Evolutionary conservation across 2,888 invertebrate genomes (phyloP).

Genomic region (Campoletis raptor): DNA sequence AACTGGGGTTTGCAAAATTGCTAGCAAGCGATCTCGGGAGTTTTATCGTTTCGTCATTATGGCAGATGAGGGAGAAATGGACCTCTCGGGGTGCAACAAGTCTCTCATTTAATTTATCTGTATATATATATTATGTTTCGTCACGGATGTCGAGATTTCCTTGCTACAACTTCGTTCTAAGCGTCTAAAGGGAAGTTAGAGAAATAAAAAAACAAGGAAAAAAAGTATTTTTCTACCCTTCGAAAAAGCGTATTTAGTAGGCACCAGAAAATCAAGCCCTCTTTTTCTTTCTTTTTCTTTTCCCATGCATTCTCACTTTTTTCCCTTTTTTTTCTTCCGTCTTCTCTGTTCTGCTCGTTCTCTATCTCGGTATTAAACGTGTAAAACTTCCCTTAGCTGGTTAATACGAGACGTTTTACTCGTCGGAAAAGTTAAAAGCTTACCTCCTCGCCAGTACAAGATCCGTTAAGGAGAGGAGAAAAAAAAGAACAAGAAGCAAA

Average conservation of each 20-base stretch:
- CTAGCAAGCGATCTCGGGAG: constrained; percentile 9
- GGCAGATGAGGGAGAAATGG: constrained; percentile 37
- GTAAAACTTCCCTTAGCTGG: constrained; percentile 23
- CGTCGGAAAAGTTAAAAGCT: constrained; percentile 59
- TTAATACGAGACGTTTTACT: constrained; percentile 55
- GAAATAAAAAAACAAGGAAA: neutral
- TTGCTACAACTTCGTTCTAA: constrained; percentile 37
- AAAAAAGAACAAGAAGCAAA: constrained; percentile 26
- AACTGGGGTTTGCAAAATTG: neutral
- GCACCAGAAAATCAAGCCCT: constrained; percentile 27
- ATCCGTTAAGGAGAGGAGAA: constrained; percentile 39
- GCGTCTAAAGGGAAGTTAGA: constrained; percentile 12
- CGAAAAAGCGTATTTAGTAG: constrained; percentile 66
- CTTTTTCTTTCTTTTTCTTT: neutral
- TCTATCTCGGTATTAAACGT: constrained; percentile 14
- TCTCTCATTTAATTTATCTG: constrained; percentile 61
- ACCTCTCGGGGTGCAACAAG: constrained; percentile 72
- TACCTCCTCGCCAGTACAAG: constrained; percentile 32
- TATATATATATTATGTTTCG: constrained; percentile 1
- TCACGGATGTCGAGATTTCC: constrained; percentile 52
- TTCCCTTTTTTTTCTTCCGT: neutral
- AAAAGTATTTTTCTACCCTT: constrained; percentile 38
- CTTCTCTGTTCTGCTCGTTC: neutral
- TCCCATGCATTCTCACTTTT: neutral
- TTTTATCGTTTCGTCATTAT: constrained; percentile 59